These are phyloP conservation scores for Xerus rutilus DNA, from an alignment of 2,797 vertebrate species.

Conservation along the genomic window DNA sequence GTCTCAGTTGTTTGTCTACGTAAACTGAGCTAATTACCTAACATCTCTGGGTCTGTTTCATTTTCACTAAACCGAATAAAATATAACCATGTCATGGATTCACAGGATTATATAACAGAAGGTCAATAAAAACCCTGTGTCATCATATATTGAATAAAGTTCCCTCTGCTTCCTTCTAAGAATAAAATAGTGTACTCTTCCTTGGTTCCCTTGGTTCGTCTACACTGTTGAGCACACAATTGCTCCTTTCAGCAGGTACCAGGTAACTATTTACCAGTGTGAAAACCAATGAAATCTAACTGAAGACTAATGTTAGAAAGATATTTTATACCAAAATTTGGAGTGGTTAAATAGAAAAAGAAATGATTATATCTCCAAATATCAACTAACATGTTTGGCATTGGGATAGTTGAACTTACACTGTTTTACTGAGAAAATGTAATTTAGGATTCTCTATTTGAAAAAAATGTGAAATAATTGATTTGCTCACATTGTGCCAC, in stretches of 20 bases:
- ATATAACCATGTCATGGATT: neutral
- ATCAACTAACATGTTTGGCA: neutral
- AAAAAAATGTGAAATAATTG: neutral
- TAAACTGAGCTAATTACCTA: neutral
- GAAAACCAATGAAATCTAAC: neutral
- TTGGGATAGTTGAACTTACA: accelerated
- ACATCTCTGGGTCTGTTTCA: neutral
- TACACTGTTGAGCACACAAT: neutral
- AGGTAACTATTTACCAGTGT: neutral
- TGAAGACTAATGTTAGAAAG: neutral
- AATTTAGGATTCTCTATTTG: neutral
- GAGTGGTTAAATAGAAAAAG: neutral
- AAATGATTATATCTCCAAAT: neutral
- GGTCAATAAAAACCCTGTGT: neutral
- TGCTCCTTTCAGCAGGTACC: neutral
- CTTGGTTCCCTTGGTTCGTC: neutral
- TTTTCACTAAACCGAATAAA: neutral
- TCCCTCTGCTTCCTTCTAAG: neutral
- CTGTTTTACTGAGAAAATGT: neutral
- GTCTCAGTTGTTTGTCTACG: neutral
- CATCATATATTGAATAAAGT: neutral
- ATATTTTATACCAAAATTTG: neutral
- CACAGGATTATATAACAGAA: neutral
- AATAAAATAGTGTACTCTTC: neutral
- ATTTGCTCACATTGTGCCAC: neutral